Conservation (phyloP, 1,140 invertebrate genomes). For the Bombus vancouverensis region DNA sequence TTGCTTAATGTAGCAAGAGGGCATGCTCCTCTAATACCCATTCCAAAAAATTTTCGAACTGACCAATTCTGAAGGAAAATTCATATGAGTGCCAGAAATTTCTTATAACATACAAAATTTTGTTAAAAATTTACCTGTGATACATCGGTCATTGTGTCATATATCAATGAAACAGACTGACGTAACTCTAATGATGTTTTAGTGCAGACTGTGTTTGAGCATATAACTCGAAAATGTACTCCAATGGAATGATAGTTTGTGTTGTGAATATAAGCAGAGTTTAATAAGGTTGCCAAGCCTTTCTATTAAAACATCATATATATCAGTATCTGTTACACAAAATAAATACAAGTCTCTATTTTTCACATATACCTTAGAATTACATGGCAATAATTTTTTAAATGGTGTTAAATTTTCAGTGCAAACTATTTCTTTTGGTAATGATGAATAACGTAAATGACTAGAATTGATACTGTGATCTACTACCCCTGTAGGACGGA, state of each 20-base stretch:
- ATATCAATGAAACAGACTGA: constrained; percentile 93
- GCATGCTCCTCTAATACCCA: constrained; percentile 90
- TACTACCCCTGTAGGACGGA: constrained; percentile 89
- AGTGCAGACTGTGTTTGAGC: constrained; percentile 86
- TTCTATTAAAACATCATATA: constrained; percentile 79
- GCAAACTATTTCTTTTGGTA: constrained; percentile 98
- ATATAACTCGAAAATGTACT: constrained; percentile 92
- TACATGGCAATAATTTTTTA: constrained; percentile 97
- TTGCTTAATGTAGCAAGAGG: constrained; percentile 89
- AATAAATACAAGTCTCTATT: background rate
- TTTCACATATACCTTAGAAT: constrained; percentile 85
- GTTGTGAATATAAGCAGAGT: constrained; percentile 95
- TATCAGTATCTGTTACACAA: background rate
- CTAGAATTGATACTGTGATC: constrained; percentile 83
- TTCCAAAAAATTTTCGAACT: constrained; percentile 92
- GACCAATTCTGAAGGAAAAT: constrained; percentile 88
- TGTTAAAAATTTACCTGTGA: constrained; percentile 68
- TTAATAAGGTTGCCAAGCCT: constrained; percentile 94
- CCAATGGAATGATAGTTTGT: constrained; percentile 96
- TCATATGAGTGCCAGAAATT: background rate
- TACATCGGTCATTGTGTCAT: constrained; percentile 86
- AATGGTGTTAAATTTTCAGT: constrained; percentile 99
- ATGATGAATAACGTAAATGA: constrained; percentile 90
- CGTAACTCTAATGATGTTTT: constrained; percentile 88
- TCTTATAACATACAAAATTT: background rate